Conservation (phyloP, 2,113 vertebrate genomes). For the Propithecus coquereli region DNA sequence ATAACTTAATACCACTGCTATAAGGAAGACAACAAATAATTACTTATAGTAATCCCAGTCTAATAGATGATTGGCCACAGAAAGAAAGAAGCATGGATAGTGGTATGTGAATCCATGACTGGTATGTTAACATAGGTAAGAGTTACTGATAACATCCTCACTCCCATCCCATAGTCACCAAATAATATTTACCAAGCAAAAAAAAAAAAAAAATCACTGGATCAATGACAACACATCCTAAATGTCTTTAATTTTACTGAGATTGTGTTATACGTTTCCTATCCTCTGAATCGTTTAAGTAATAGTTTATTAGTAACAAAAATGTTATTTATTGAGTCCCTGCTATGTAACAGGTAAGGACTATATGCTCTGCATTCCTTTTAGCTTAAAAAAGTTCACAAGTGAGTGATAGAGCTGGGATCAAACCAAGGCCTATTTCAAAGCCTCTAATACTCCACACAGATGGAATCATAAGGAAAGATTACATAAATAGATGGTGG, state of each 20-base stretch:
- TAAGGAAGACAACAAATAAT: neutral
- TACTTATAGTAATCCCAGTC: neutral
- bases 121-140: neutral
- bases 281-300: neutral
- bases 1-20: neutral
- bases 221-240: neutral
- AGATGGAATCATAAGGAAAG: neutral
- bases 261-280: neutral
- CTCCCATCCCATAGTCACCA: neutral
- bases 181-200: neutral
- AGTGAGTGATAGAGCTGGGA: neutral
- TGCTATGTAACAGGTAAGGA: neutral
- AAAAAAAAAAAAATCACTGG: neutral
- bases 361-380: neutral
- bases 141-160: neutral
- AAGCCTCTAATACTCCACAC: neutral
- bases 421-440: neutral
- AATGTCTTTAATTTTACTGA: slow-evolving; percentile 30
- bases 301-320: neutral
- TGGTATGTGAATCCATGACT: neutral
- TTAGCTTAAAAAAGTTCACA: neutral
- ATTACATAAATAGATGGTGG: neutral
- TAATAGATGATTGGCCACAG: neutral
- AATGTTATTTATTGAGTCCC: neutral
- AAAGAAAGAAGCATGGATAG: neutral